Evolutionary conservation across 1,140 invertebrate genomes (phyloP).

Genomic region (Drosophila gunungcola): DNA sequence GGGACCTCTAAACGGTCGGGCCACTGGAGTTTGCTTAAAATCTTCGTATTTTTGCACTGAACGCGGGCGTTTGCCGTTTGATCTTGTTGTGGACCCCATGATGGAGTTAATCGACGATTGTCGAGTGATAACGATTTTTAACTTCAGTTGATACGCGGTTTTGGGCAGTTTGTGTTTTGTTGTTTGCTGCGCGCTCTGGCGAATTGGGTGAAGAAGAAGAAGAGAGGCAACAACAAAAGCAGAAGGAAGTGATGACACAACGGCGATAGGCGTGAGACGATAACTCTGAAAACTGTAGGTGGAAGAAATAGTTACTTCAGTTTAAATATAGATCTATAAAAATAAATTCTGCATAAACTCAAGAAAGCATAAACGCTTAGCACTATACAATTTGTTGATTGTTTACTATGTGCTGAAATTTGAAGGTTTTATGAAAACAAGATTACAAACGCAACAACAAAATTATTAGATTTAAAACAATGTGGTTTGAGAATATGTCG

Average conservation of each 20-base stretch:
- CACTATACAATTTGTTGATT: too few relatives aligned
- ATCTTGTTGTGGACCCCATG: conserved; percentile 17
- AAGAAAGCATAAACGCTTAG: too few relatives aligned
- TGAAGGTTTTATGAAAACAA: too few relatives aligned
- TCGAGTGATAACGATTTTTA: conserved; percentile 28
- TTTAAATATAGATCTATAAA: too few relatives aligned
- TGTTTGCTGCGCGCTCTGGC: conserved; percentile 44
- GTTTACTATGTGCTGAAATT: too few relatives aligned
- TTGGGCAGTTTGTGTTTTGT: conserved; percentile 28
- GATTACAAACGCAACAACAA: too few relatives aligned
- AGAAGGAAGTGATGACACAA: conserved; percentile 4
- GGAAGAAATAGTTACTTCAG: not conserved
- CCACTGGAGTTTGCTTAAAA: conserved; percentile 70
- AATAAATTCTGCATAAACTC: too few relatives aligned
- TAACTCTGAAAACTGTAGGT: not conserved
- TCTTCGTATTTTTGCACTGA: conserved; percentile 35
- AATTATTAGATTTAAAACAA: too few relatives aligned
- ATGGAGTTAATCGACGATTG: conserved; percentile 7
- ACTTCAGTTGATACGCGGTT: conserved; percentile 28
- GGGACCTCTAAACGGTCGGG: conserved; percentile 66
- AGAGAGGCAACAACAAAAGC: conserved; percentile 35
- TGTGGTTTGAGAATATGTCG: too few relatives aligned
- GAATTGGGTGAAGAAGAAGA: conserved; percentile 35
- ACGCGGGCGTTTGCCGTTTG: conserved; percentile 1
- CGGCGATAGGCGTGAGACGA: conserved; percentile 14